Evolutionary conservation across 2,797 vertebrate genomes (phyloP).

Genomic region (Schizopygopsis pylzovi): DNA sequence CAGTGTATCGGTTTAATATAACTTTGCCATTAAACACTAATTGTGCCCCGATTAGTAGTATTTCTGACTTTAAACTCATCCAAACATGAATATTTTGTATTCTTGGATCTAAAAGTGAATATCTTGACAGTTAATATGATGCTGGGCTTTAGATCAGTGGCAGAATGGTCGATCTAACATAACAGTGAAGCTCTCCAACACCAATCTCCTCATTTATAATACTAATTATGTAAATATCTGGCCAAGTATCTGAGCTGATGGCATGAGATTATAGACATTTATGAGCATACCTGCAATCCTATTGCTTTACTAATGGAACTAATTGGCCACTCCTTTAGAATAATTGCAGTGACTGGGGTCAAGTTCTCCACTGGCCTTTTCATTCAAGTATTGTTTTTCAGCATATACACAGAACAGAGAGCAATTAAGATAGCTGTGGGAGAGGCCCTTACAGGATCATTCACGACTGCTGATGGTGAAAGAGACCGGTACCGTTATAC

Average conservation of each 20-base stretch:
- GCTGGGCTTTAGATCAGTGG: neutral
- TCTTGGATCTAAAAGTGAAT: conserved; percentile 9
- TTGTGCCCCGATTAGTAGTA: neutral
- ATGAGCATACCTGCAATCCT: conserved; percentile 76
- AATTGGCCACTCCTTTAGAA: conserved; percentile 80
- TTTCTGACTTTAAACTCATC: neutral
- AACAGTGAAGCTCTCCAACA: conserved; percentile 55
- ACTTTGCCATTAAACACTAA: neutral
- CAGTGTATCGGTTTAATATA: neutral
- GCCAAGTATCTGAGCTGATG: conserved; percentile 69
- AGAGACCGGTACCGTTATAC: conserved; percentile 55
- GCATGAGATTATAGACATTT: conserved; percentile 77
- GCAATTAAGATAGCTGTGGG: conserved; percentile 74
- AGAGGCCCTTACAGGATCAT: conserved; percentile 71
- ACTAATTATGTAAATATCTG: conserved; percentile 82
- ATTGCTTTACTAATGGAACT: conserved; percentile 73
- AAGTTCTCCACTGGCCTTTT: conserved; percentile 72
- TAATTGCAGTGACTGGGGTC: conserved; percentile 77
- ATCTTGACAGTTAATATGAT: conserved; percentile 12
- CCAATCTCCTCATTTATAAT: conserved; percentile 75
- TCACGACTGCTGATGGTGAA: conserved; percentile 62
- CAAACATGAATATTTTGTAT: conserved; percentile 6
- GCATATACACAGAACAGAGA: conserved; percentile 78
- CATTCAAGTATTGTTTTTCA: conserved; percentile 81
- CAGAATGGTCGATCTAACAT: conserved; percentile 47